Percentiles rank a stretch among this genome's conserved stretches.
Evolutionary conservation across 1,140 invertebrate genomes (phyloP).

Genomic region (Phymorhynchus buccinoides): DNA sequence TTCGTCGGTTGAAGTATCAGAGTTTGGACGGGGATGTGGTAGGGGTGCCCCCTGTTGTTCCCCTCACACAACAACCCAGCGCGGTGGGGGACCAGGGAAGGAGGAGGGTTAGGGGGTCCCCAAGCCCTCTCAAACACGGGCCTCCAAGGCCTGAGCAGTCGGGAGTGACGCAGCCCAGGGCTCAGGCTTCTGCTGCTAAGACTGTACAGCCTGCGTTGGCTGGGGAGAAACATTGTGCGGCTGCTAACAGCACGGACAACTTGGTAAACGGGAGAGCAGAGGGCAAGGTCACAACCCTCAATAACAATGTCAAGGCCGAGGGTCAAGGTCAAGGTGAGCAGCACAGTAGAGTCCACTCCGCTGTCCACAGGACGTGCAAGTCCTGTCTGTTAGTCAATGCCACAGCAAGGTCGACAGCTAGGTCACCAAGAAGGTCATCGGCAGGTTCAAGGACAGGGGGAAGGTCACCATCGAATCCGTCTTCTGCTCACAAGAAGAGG

Average conservation of each 20-base stretch:
- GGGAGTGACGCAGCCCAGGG: no score
- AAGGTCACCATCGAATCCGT: neutral
- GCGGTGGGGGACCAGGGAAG: neutral
- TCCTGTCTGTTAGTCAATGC: conserved; percentile 56
- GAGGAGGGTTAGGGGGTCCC: neutral
- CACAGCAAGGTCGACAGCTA: conserved; percentile 41
- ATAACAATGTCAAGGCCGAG: neutral
- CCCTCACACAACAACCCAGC: neutral
- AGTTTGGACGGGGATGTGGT: conserved; percentile 12
- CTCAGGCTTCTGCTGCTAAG: neutral
- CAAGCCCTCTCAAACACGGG: neutral
- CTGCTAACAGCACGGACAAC: neutral
- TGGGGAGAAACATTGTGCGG: no score
- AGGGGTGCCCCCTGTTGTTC: conserved; percentile 3
- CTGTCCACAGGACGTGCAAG: conserved; percentile 47
- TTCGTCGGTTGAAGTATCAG: conserved; percentile 9
- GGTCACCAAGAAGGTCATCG: conserved; percentile 27
- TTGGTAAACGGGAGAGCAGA: conserved; percentile 8
- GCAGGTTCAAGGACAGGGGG: neutral
- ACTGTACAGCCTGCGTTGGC: no score
- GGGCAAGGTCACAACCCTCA: neutral
- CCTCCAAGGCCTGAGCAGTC: neutral
- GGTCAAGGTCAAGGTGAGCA: neutral
- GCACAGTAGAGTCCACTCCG: conserved; percentile 9
- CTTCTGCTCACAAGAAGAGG: neutral